These are phyloP conservation scores for Zootermopsis nevadensis DNA, from an alignment of 2,888 invertebrate genomes.

Conservation along the genomic window DNA sequence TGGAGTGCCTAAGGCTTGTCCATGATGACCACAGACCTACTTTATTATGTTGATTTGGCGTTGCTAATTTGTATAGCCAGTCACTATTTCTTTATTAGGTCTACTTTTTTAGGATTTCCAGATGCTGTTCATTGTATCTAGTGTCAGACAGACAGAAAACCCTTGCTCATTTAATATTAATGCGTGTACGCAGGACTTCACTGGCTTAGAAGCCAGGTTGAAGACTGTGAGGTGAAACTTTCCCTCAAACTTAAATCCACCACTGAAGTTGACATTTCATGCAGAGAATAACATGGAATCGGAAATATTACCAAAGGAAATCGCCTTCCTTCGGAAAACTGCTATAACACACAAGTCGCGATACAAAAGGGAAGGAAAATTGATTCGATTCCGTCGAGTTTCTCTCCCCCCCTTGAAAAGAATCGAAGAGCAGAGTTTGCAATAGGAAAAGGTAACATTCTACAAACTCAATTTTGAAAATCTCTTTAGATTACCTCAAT, in stretches of 20 bases:
- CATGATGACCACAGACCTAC: no score
- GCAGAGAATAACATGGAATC: constrained; percentile 36
- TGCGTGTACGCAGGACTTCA: no score
- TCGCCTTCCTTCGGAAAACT: constrained; percentile 34
- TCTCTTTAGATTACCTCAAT: constrained; percentile 49
- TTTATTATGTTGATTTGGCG: no score
- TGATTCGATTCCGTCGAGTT: constrained; percentile 51
- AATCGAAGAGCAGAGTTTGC: constrained; percentile 33
- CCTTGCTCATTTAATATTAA: no score
- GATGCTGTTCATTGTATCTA: no score
- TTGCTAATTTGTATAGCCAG: no score
- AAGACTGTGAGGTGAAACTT: not conserved
- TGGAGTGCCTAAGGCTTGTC: no score
- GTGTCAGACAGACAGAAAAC: no score
- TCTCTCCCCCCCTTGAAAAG: constrained; percentile 29
- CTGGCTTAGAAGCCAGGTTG: no score
- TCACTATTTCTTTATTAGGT: no score
- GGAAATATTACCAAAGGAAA: constrained; percentile 43
- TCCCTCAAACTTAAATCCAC: not conserved
- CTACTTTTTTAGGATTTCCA: no score
- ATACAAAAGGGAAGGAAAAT: constrained; percentile 49
- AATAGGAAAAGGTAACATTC: constrained; percentile 44
- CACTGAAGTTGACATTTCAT: constrained; percentile 30
- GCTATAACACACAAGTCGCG: constrained; percentile 35
- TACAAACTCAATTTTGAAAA: constrained; percentile 48